phyloP scores from a whole-genome alignment of 2,797 vertebrate species.

The Lepus townsendii region DNA sequence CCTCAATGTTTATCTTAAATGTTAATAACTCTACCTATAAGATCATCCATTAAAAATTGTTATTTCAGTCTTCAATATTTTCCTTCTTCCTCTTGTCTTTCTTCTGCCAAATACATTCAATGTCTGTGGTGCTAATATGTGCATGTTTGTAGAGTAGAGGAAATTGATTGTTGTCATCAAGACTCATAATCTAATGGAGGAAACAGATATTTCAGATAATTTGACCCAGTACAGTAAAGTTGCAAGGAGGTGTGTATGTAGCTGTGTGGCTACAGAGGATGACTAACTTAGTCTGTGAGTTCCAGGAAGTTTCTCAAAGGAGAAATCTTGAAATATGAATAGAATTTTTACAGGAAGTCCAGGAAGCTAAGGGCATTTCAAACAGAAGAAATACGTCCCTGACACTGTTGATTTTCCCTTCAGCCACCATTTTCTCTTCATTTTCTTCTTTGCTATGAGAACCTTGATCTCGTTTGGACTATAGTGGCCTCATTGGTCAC shows the following conservation, averaged over 20 bases:
- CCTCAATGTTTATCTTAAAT: background rate
- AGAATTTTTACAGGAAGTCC: background rate
- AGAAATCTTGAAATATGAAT: background rate
- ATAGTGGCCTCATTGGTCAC: background rate
- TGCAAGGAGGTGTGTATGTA: background rate
- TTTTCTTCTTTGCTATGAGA: background rate
- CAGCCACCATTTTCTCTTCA: background rate
- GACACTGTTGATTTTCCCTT: background rate
- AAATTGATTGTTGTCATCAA: background rate
- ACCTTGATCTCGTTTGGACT: background rate
- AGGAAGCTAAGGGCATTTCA: background rate
- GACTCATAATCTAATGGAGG: background rate
- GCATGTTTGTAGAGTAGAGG: background rate
- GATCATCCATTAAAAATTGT: background rate
- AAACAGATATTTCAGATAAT: background rate
- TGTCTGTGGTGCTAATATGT: background rate
- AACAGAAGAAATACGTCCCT: background rate
- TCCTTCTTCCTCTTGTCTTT: background rate
- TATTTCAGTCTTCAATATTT: background rate
- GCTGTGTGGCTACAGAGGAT: background rate
- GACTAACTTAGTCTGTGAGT: background rate
- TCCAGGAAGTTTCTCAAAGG: background rate
- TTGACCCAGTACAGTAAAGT: background rate
- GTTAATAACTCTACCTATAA: background rate
- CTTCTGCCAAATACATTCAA: background rate